Evolutionary conservation across 2,888 invertebrate species (phyloP).

Genomic region (Stomorhina lunata): DNA sequence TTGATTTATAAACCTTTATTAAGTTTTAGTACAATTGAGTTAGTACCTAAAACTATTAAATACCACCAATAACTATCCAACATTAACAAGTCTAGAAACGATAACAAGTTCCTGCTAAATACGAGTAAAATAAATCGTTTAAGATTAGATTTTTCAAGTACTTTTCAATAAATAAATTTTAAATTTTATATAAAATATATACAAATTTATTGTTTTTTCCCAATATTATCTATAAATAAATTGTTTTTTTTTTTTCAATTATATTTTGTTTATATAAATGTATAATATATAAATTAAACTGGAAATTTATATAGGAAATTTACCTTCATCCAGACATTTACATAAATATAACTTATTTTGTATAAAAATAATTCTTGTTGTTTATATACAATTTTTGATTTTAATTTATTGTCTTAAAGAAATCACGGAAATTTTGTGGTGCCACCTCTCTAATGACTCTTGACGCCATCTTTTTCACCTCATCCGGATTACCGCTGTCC

Average conservation of each 20-base stretch:
- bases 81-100: neutral
- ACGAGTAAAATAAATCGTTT: neutral
- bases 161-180: neutral
- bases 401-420: conserved; percentile 68
- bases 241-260: too few relatives aligned
- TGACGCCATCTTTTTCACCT: conserved; percentile 60
- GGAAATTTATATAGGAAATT: too few relatives aligned
- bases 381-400: neutral
- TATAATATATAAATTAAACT: too few relatives aligned
- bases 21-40: too few relatives aligned
- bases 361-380: conserved; percentile 15
- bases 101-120: neutral
- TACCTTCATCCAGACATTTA: neutral
- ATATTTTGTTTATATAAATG: too few relatives aligned
- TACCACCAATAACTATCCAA: neutral
- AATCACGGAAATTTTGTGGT: conserved; percentile 73
- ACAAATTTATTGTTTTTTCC: too few relatives aligned
- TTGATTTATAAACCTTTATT: neutral
- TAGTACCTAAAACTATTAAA: too few relatives aligned
- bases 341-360: neutral
- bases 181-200: too few relatives aligned
- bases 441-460: conserved; percentile 67
- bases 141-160: neutral
- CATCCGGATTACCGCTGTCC: conserved; percentile 62
- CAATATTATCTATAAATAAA: too few relatives aligned